A percentile compares a stretch with the other conserved stretches of the same genome.
These are phyloP conservation scores for Liodrosophila aerea DNA, from an alignment of 2,888 invertebrate genomes.

Conservation along the genomic window DNA sequence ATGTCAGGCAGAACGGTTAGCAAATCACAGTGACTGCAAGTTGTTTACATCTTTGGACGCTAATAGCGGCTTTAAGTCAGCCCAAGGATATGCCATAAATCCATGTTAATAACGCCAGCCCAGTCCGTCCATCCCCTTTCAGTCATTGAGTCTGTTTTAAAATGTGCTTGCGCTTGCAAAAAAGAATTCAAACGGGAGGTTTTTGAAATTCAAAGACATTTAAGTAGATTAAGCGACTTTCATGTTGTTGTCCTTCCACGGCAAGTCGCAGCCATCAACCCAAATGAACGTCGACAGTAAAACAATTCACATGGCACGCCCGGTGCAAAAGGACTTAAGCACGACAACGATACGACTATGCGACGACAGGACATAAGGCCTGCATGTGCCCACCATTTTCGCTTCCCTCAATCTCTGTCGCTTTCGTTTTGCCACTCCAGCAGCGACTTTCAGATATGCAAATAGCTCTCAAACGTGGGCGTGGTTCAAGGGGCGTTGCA, in stretches of 20 bases:
- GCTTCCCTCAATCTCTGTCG: constrained; percentile 20
- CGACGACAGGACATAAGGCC: constrained; percentile 53
- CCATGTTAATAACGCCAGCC: constrained; percentile 67
- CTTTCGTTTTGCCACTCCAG: constrained; percentile 32
- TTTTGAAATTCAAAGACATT: constrained; percentile 72
- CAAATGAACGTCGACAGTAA: constrained; percentile 78
- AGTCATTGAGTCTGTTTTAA: constrained; percentile 18
- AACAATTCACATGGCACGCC: constrained; percentile 73
- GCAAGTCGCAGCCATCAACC: constrained; percentile 50
- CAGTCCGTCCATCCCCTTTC: constrained; percentile 22
- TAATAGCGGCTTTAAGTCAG: constrained; percentile 69
- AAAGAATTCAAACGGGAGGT: background rate
- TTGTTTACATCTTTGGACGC: constrained; percentile 69
- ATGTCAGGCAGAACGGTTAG: background rate
- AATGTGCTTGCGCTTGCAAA: constrained; percentile 46
- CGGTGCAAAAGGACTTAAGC: constrained; percentile 71
- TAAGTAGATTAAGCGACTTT: constrained; percentile 77
- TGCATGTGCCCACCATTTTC: constrained; percentile 55
- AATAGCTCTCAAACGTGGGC: constrained; percentile 60
- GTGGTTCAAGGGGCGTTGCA: constrained; percentile 67
- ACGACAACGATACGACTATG: constrained; percentile 29
- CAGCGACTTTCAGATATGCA: constrained; percentile 65
- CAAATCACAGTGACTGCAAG: background rate
- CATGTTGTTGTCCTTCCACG: constrained; percentile 55
- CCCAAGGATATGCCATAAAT: constrained; percentile 72